Base-by-base conservation (phyloP, 2,797 vertebrate genomes). In the Mormyrus hasselquistii region DNA sequence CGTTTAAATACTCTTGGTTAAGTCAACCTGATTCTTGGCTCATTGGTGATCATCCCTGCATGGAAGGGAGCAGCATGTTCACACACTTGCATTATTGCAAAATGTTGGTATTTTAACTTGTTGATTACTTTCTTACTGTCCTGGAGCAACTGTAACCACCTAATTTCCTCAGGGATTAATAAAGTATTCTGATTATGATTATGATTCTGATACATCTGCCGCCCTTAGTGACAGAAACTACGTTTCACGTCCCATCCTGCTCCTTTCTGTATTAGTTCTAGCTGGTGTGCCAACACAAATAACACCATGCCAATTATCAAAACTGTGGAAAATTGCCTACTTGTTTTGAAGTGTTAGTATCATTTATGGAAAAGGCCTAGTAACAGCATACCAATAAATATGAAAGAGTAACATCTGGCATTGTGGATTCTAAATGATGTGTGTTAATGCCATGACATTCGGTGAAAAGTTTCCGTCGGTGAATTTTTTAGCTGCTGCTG, bases 281-380 rank as follows among this genome's bases (percentile, higher is more conserved):
- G 65, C 50, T 50, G 86, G 65, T 8, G 38, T 55, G 69, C 85
- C 69, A 89, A 62, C 22, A 62, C 53, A 88, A 89, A 87, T 53
- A 62, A 82, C 49, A 16, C 3, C 89, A 82, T 16, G 53, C 53
- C 89, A 83, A 29, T 12, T 53, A 89, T 79, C 85, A 38, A 59
- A 85, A 50, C 44, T 4, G 55, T 73, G 57, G 47, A 88, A 85
- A 69, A 87, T 49, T 19, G 44, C 87, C 57, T 69, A 41, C 87
- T 69, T 87, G n/a, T 49, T 87, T 57, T 16, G 22, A 87, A 57
- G 86, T 12, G 86, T 59, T 59, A 87, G 8, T 50, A 19, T 47
- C 59, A 47, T 65, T 87, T 29, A 87, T 69, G 59, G 10, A 25
- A n/a, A 57, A 19, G 29, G 38, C 87, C 14, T 49, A 49, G 57